phyloP scores from a whole-genome alignment of 2,888 invertebrate genomes.

The Strigamia maritima region DNA sequence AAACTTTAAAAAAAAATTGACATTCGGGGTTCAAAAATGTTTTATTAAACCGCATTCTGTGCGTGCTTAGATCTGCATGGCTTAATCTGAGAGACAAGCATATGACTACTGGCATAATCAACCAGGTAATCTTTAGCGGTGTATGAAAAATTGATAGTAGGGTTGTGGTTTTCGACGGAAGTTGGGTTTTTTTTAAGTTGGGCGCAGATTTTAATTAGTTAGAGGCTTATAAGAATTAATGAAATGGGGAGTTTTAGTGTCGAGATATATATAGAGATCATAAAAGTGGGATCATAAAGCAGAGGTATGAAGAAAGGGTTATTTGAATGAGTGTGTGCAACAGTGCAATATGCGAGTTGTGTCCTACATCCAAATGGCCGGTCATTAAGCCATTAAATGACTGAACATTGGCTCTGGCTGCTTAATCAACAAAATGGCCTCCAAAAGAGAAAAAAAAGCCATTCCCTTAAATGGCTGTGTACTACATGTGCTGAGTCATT shows the following conservation, averaged over 20 bases:
- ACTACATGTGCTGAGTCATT: background rate
- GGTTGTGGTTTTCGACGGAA: background rate
- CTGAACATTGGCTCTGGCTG: background rate
- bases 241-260: background rate
- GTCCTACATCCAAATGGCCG: background rate
- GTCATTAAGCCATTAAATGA: background rate
- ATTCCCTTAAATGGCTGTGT: background rate
- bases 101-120: too few species aligned
- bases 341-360: conserved; percentile 4
- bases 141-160: too few species aligned
- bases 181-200: too few species aligned
- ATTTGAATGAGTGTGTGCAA: background rate
- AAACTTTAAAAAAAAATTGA: too few species aligned
- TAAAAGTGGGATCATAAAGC: background rate
- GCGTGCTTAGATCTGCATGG: too few species aligned
- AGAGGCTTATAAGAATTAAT: background rate
- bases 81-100: too few species aligned
- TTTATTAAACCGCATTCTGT: too few species aligned
- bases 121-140: too few species aligned
- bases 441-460: background rate
- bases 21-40: too few species aligned
- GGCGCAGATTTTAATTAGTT: too few species aligned
- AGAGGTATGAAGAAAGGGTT: background rate
- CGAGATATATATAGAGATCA: background rate
- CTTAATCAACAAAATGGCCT: conserved; percentile 4